These are phyloP conservation scores for Mythimna albipuncta DNA, from an alignment of 2,888 invertebrate species.

Conservation along the genomic window DNA sequence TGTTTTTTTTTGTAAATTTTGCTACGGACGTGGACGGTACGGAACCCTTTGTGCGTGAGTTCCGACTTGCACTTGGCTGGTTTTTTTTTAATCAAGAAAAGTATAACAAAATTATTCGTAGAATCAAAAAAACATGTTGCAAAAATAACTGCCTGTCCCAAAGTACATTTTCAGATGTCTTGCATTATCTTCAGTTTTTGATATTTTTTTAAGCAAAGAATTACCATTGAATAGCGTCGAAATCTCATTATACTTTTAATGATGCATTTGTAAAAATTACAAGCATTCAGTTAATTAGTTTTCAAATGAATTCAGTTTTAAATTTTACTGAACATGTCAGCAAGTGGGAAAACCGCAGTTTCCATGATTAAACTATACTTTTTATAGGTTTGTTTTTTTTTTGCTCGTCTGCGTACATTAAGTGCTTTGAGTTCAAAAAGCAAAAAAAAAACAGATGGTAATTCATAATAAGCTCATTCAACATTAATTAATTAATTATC, in stretches of 20 bases:
- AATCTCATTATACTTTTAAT: neutral
- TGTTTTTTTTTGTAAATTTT: too few species aligned
- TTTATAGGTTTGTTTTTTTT: neutral
- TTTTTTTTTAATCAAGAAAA: too few species aligned
- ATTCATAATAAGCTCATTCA: neutral
- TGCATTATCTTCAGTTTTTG: too few species aligned
- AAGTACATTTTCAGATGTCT: too few species aligned
- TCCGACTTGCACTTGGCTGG: too few species aligned
- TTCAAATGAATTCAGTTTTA: constrained; percentile 1
- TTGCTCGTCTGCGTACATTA: constrained; percentile 3
- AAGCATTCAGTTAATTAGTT: constrained; percentile 2
- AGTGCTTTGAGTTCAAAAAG: neutral
- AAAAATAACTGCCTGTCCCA: too few species aligned
- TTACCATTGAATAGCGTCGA: neutral
- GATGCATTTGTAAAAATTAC: neutral
- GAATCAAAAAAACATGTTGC: too few species aligned
- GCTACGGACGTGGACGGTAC: too few species aligned
- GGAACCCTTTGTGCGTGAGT: too few species aligned
- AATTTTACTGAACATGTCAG: neutral
- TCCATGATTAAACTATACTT: neutral
- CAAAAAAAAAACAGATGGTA: constrained; percentile 9
- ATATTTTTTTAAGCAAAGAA: neutral
- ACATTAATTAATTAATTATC: neutral
- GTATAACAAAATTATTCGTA: too few species aligned
- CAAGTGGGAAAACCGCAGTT: constrained; percentile 26